Evolutionary conservation across 2,888 invertebrate genomes (phyloP).

Genomic region (Tridacna gigas): DNA sequence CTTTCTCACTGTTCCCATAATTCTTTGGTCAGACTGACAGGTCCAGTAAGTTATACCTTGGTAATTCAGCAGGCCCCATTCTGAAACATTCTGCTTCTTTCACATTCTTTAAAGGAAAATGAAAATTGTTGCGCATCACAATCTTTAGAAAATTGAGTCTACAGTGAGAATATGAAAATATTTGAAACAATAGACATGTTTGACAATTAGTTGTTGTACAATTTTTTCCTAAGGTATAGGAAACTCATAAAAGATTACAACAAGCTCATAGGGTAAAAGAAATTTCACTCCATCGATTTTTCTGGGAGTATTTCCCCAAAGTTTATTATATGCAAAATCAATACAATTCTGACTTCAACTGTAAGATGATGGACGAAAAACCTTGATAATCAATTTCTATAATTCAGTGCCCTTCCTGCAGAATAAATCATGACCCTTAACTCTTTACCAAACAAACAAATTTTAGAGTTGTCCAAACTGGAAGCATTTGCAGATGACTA

Average conservation of each 20-base stretch:
- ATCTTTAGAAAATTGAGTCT: no score
- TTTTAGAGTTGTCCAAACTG: no score
- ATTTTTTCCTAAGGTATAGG: neutral
- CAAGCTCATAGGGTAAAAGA: slow-evolving; percentile 18
- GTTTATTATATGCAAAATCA: slow-evolving; percentile 30
- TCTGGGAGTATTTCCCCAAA: slow-evolving; percentile 19
- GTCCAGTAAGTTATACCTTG: neutral
- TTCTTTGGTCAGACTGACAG: slow-evolving; percentile 2
- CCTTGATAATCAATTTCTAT: slow-evolving; percentile 15
- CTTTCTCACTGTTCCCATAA: slow-evolving; percentile 5
- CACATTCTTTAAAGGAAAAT: no score
- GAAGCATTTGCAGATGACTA: no score
- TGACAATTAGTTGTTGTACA: no score
- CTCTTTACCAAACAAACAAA: no score
- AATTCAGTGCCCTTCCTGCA: neutral
- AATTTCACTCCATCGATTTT: slow-evolving; percentile 30
- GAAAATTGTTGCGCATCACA: no score
- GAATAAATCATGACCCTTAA: neutral
- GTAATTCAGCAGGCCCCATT: no score
- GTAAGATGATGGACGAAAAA: neutral
- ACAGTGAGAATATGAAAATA: no score
- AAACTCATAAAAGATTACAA: slow-evolving; percentile 8
- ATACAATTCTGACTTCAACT: slow-evolving; percentile 28
- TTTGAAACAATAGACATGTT: no score
- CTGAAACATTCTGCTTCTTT: no score